Evolutionary conservation across 2,888 invertebrate genomes (phyloP), one percentile per base, ranked within the genome.

Genomic region (Andrena marginata): DNA sequence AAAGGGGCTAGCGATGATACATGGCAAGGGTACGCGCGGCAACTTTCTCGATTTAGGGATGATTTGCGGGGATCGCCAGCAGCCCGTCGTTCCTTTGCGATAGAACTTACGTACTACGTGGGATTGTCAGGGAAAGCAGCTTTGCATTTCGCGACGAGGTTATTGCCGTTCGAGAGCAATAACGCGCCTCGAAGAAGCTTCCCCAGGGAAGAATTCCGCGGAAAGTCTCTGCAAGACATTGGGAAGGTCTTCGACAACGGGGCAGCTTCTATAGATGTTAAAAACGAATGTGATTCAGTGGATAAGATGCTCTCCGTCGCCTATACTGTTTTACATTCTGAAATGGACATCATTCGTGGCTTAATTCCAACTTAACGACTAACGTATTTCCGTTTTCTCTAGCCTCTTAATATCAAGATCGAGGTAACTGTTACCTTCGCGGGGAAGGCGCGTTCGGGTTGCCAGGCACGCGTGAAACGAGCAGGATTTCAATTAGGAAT

Each of bases 11-110:
- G 35, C 33, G 81, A 68, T 77, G 78, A 81, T 85, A 80, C 85
- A 89, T 85, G 84, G 80, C 78, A 76, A 68, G 62, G 68, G 82
- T 82, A 73, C 80, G 79, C 60, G 76, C 67, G 80, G 69, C 75
- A 92, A 92, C 90, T 92, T 92, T 92, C 83, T 76, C 91, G 90
- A 92, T 92, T 92, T 91, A 90, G 86, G 88, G 82, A 88, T 88
- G 88, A 88, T 88, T 87, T 88, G 87, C 88, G 86, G 73, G 73
- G 13, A 65, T 64, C 69, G 67, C 78, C 56, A 67, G 77, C 67
- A 62, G 65, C 64, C 29, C 29, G 65, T 76, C 60, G 65, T 73
- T 80, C 75, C 83, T 62, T 75, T 65, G 56, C n/a, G 16, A 67
- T 54, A 49, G 67, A 51, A 48, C 35, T 29, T 35, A 31, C 51